Conservation (phyloP, 1,140 invertebrate genomes). For the Polypedilum pembai region DNA sequence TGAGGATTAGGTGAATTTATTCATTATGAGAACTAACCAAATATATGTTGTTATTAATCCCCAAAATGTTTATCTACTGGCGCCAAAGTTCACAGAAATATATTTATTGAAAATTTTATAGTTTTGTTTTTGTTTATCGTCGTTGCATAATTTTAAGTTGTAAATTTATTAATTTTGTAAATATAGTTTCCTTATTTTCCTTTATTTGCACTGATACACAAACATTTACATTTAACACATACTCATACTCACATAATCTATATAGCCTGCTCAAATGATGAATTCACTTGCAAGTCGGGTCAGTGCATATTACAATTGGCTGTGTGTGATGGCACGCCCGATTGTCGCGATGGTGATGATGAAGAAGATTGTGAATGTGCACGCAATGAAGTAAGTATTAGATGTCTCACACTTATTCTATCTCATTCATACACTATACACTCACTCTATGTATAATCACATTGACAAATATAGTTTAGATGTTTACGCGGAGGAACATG, state of each 20-base stretch:
- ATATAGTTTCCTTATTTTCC: not conserved
- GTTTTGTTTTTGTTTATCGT: not conserved
- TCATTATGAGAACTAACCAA: not conserved
- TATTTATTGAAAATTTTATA: not conserved
- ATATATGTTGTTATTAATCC: not conserved
- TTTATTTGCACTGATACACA: not conserved
- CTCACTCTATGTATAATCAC: slow-evolving; percentile 22
- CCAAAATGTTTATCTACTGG: not conserved
- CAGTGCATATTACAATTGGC: slow-evolving; percentile 44
- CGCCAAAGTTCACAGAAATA: slow-evolving; percentile 16
- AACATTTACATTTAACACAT: not conserved
- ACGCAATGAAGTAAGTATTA: slow-evolving; percentile 23
- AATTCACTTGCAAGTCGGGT: slow-evolving; percentile 57
- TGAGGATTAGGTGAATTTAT: not conserved
- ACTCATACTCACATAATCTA: not conserved
- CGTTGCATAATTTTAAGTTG: not conserved
- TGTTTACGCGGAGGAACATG: slow-evolving; percentile 44
- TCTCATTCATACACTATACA: not conserved
- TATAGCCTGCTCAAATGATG: slow-evolving; percentile 51
- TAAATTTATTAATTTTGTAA: not conserved
- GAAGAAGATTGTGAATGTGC: slow-evolving; percentile 55
- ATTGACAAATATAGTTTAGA: slow-evolving; percentile 32
- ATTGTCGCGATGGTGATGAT: slow-evolving; percentile 66
- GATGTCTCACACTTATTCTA: not conserved
- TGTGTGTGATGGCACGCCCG: slow-evolving; percentile 58